Percentiles rank a stretch among this genome's conserved stretches.
phyloP scores from a whole-genome alignment of 2,113 vertebrate species.

The Felis chaus region DNA sequence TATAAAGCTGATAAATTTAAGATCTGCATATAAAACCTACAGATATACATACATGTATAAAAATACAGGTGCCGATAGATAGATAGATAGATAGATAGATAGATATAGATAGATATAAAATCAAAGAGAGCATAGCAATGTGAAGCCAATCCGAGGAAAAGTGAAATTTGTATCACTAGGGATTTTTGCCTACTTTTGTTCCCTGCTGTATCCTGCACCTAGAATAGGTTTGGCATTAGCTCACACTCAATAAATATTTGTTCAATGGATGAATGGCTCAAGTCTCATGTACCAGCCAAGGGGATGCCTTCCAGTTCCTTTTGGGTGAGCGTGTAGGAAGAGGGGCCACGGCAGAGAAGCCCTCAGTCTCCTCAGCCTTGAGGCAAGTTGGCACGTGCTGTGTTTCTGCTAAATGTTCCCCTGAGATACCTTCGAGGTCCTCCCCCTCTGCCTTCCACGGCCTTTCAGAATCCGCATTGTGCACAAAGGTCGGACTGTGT shows the following conservation, averaged over 20 bases:
- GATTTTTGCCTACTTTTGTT: conserved; percentile 11
- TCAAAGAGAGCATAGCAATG: neutral
- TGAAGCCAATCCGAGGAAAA: neutral
- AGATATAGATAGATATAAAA: neutral
- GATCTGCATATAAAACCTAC: neutral
- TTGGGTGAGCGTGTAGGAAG: conserved; percentile 29
- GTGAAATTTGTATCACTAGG: neutral
- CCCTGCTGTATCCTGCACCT: neutral
- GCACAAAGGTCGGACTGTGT: conserved; percentile 74
- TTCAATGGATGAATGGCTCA: conserved; percentile 45
- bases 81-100: too few species aligned
- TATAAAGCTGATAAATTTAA: conserved; percentile 28
- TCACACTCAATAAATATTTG: conserved; percentile 66
- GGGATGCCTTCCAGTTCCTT: conserved; percentile 42
- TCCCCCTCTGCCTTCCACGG: conserved; percentile 37
- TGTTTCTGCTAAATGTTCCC: conserved; percentile 52
- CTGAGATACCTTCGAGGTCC: conserved; percentile 14
- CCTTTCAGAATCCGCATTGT: conserved; percentile 34
- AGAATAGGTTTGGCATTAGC: conserved; percentile 34
- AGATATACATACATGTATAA: neutral
- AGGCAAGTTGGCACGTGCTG: conserved; percentile 59
- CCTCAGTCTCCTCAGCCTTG: neutral
- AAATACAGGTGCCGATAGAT: neutral
- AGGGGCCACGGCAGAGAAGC: conserved; percentile 6
- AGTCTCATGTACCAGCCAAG: conserved; percentile 36